Evolutionary conservation across 2,113 vertebrate genomes (phyloP), one percentile per base, ranked within the genome.

Genomic region (Accipiter cooperii): DNA sequence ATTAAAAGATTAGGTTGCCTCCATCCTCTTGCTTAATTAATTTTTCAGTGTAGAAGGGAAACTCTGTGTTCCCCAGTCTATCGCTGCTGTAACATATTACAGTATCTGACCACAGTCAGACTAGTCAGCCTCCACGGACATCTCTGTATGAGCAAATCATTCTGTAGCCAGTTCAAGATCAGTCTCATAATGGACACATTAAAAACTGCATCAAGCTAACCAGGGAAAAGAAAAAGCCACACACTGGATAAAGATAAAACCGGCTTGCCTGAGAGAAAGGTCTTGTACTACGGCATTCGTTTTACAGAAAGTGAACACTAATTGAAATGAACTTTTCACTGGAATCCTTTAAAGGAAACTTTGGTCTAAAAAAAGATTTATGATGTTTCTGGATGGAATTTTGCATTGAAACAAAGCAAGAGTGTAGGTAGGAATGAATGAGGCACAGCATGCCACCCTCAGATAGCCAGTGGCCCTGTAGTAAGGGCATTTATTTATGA

Each of bases 1-100:
- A 94, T 85, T 89, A 95, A 94, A 95, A 96, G 61, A 95, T 77
- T 83, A 96, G 36, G 10, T 51, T 85, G 52, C 70, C 65, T 87
- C 34, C 54, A 77, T 58, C 12, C 34, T 85, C 91, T 82, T 65
- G 49, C 15, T 63, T 89, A 61, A 92, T 91, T 64, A 69, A 74
- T 89, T 87, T 95, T 92, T 92, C 77, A 87, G 13, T 1, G 29
- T 28, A 51, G 36, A 87, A 82, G 46, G 69, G 63, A 89, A 94
- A 81, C 8, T 91, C 31, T 0, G 1, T 9, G 7, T 19, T 84
- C 36, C 29, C 44, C 64, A 49, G 73, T 65, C 78, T 49, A 38
- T 25, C 0, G 2, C 49, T 87, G 80, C 65, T 46, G 47, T 55
- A 87, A 89, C 36, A 19, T 18, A 18, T 49, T 51, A 52, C 21